A percentile compares a stretch with the other conserved stretches of the same genome.
Conservation (phyloP, 2,888 invertebrate genomes). For the Abscondita cerata region DNA sequence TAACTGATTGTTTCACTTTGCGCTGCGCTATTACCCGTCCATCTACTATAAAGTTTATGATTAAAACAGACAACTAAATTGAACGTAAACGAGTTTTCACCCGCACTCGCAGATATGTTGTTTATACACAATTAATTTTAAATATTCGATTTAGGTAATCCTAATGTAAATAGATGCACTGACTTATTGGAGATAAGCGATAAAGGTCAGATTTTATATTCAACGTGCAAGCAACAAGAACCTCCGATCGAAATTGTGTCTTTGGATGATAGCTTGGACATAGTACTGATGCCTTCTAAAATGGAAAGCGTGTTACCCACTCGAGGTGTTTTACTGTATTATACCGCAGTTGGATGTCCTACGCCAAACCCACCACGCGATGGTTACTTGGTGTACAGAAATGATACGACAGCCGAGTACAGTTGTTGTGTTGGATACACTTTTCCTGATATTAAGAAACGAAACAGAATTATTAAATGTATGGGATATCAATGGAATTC, state of each 20-base stretch:
- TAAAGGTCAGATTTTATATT: conserved; percentile 59
- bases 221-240: conserved; percentile 65
- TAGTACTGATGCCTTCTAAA: conserved; percentile 43
- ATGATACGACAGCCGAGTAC: conserved; percentile 70
- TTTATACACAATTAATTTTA: neutral
- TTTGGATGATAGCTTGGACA: conserved; percentile 58
- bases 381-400: conserved; percentile 73
- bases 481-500: conserved; percentile 71
- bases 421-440: conserved; percentile 72
- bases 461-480: conserved; percentile 69
- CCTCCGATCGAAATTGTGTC: conserved; percentile 62
- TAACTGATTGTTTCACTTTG: too few relatives aligned
- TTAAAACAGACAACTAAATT: too few relatives aligned
- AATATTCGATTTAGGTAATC: conserved; percentile 10
- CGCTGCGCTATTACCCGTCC: too few relatives aligned
- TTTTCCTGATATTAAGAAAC: conserved; percentile 72
- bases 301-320: conserved; percentile 41
- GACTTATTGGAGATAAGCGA: conserved; percentile 64
- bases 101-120: too few relatives aligned
- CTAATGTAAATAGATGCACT: conserved; percentile 56
- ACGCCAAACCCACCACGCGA: conserved; percentile 69
- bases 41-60: too few relatives aligned
- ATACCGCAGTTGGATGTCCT: conserved; percentile 70
- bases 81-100: too few relatives aligned
- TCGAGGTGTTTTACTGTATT: conserved; percentile 71